Base-by-base conservation (phyloP, 2,888 invertebrate species). In the Mesorhabditis sp. region DNA sequence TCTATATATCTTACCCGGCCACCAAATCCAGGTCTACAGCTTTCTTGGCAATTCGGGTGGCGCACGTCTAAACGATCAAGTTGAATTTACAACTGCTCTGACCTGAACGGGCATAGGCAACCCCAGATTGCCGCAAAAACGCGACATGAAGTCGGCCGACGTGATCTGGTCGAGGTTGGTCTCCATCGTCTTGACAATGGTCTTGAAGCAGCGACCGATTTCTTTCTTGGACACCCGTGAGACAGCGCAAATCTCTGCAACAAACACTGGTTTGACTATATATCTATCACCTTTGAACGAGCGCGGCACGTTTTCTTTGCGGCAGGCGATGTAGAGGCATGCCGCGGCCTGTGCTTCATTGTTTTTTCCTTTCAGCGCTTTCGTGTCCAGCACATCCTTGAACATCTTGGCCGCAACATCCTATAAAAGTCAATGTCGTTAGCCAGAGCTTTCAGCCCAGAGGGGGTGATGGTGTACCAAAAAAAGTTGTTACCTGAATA, bases 141-240 rank as follows among this genome's bases (percentile, higher is more conserved):
- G 84, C 28, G 89, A 88, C 89, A 99, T 98, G 87, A 98, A 98
- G 86, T 99, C 98, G 1, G 94, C 95, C 0, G 96, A 97, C 0
- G 96, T 98, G 72, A 98, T 97, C 70, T 95, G 90, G 86, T 96
- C 95, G 6, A 98, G 95, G 45, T 93, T 95, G 0, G 97, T 98
- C 86, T 96, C 95, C 67, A 98, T 88, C 0, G 94, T 95, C 86
- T 95, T 95, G 61, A 97, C 88, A 72, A 98, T 98, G 62, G 97
- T 87, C 86, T 97, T 97, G 87, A 98, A 99, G 86, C 97, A 97
- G 77, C 75, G 89, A 0, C 98, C 98, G 72, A 98, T 98, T 89
- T 99, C 98, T 84, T 97, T 95, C 88, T 98, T 98, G 84, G 96
- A 95, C 71, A 98, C 94, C 5, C 82, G 79, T 86, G 96, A 96